Conservation (phyloP, 2,888 invertebrate species). For the Onthophagus sagittarius region DNA sequence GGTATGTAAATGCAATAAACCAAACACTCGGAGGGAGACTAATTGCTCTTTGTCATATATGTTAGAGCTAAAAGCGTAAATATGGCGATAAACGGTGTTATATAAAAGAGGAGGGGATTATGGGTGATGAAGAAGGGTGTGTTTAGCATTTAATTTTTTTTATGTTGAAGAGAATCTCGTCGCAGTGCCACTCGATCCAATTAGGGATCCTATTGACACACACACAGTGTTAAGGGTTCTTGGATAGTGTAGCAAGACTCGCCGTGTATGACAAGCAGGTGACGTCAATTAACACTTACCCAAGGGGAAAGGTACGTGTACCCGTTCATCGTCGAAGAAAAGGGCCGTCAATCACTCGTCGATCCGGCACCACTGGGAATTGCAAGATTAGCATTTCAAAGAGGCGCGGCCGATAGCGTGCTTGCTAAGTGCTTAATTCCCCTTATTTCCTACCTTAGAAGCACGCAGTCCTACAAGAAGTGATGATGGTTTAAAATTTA, state of each 20-base stretch:
- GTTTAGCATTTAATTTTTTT: not conserved
- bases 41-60: not conserved
- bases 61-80: not conserved
- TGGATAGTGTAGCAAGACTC: slow-evolving; percentile 2
- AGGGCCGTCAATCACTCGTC: slow-evolving; percentile 43
- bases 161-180: not conserved
- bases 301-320: slow-evolving; percentile 31
- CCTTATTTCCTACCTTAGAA: slow-evolving; percentile 25
- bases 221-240: not conserved
- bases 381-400: slow-evolving; percentile 45
- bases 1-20: not conserved
- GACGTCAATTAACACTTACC: slow-evolving; percentile 37
- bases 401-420: slow-evolving; percentile 35
- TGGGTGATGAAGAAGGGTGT: not conserved
- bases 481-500: not conserved
- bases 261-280: slow-evolving; percentile 21
- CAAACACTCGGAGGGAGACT: not conserved
- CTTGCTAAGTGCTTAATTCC: slow-evolving; percentile 47
- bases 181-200: not conserved
- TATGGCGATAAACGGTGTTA: not conserved
- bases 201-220: not conserved
- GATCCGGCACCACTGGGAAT: slow-evolving; percentile 18
- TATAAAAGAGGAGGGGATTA: not conserved
- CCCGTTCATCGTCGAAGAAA: slow-evolving; percentile 32
- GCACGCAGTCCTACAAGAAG: not conserved